Conservation (phyloP, 2,888 invertebrate species). For the Eupithecia insigniata region DNA sequence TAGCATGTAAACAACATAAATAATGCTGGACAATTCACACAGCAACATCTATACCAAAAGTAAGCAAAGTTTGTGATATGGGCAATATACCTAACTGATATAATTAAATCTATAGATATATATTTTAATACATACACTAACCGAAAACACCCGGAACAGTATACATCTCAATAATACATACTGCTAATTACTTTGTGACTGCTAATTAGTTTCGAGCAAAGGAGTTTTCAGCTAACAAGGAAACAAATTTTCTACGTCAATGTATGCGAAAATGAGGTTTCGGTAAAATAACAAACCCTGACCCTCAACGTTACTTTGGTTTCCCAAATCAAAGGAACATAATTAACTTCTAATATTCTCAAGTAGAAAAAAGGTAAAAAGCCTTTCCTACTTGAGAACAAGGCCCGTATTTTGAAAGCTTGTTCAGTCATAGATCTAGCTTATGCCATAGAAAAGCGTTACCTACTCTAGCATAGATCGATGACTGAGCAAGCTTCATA, state of each 20-base stretch:
- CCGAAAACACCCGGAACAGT: no score
- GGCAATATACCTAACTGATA: no score
- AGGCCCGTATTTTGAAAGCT: no score
- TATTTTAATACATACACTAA: no score
- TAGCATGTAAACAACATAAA: no score
- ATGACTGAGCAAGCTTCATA: no score
- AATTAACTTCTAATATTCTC: not conserved
- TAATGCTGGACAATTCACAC: no score
- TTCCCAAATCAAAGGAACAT: conserved; percentile 18
- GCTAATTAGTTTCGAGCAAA: conserved; percentile 4
- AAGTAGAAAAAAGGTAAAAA: not conserved
- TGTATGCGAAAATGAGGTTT: conserved; percentile 2
- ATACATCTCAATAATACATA: not conserved
- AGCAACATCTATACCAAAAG: no score
- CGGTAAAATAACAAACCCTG: conserved; percentile 18
- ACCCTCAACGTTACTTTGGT: conserved; percentile 14
- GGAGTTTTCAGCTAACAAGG: conserved; percentile 10
- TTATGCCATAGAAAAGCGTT: no score
- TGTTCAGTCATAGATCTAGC: no score
- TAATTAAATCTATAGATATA: not conserved
- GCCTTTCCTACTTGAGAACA: not conserved
- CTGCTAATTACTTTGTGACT: conserved; percentile 17
- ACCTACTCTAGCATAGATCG: no score
- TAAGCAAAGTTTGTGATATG: no score
- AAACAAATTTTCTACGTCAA: conserved; percentile 20